Conservation (phyloP, 2,113 vertebrate genomes). For the Neomonachus schauinslandi region DNA sequence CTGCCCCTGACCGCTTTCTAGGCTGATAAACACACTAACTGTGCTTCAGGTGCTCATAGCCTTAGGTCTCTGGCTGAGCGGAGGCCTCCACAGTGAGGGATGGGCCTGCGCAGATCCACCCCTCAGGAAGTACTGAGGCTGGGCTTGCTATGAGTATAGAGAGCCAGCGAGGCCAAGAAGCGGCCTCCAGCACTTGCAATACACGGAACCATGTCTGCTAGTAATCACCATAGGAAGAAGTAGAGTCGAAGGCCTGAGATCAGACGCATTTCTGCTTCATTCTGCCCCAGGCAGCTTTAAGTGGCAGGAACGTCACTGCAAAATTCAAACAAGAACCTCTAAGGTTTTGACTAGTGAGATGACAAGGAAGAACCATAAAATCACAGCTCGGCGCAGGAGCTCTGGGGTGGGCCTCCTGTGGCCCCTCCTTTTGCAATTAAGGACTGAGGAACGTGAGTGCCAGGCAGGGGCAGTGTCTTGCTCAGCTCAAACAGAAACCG, state of each 20-base stretch:
- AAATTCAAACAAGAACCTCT: background rate
- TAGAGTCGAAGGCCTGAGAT: background rate
- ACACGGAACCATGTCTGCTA: too few relatives aligned
- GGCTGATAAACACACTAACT: background rate
- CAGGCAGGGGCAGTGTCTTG: background rate
- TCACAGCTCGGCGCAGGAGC: background rate
- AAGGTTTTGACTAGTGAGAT: background rate
- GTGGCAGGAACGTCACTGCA: background rate
- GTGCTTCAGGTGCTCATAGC: background rate
- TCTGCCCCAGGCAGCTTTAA: background rate
- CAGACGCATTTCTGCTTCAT: background rate
- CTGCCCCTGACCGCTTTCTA: background rate
- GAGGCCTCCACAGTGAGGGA: background rate
- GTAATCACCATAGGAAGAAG: background rate
- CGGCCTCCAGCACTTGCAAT: too few relatives aligned
- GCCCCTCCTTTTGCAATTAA: background rate
- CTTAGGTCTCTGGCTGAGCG: background rate
- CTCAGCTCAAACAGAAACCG: background rate
- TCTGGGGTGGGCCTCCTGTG: too few relatives aligned
- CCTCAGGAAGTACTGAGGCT: background rate
- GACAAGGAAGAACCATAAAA: background rate
- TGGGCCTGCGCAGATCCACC: background rate
- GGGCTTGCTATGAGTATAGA: background rate
- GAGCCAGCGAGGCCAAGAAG: background rate
- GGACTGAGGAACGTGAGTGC: background rate